Evolutionary conservation across 1,140 invertebrate genomes (phyloP).

Genomic region (Neuroterus valhalla): DNA sequence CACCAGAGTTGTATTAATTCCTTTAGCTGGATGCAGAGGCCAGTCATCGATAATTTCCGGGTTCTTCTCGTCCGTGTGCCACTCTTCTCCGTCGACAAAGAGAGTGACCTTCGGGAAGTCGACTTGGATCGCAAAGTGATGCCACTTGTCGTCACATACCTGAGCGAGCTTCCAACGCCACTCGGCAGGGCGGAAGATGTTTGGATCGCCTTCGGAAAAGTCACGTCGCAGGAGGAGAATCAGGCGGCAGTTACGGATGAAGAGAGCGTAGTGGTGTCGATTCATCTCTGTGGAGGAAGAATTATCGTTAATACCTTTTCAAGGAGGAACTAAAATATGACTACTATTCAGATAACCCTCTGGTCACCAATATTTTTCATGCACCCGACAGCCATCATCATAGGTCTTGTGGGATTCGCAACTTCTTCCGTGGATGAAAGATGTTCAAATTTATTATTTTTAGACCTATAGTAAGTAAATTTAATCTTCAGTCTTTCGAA

Average conservation of each 20-base stretch:
- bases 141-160: slow-evolving; percentile 98
- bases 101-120: slow-evolving; percentile 91
- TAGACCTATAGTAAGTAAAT: too few relatives aligned
- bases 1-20: slow-evolving; percentile 93
- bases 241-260: slow-evolving; percentile 96
- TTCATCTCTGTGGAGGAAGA: slow-evolving; percentile 89
- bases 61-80: slow-evolving; percentile 86
- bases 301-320: not conserved
- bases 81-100: slow-evolving; percentile 92
- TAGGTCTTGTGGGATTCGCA: too few relatives aligned
- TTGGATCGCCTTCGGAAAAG: slow-evolving; percentile 93
- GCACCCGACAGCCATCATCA: too few relatives aligned
- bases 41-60: slow-evolving; percentile 99
- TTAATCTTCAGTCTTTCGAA: too few relatives aligned
- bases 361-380: too few relatives aligned
- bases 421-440: too few relatives aligned
- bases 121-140: slow-evolving; percentile 96
- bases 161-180: slow-evolving; percentile 95
- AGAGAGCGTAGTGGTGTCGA: slow-evolving; percentile 97
- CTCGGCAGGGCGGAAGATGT: slow-evolving; percentile 97
- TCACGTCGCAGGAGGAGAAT: slow-evolving; percentile 94
- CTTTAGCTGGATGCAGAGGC: slow-evolving; percentile 97
- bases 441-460: too few relatives aligned
- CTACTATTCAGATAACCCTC: not conserved
- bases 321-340: not conserved